These are phyloP conservation scores for Eilema caniola DNA, from an alignment of 2,888 invertebrate species.

Conservation along the genomic window DNA sequence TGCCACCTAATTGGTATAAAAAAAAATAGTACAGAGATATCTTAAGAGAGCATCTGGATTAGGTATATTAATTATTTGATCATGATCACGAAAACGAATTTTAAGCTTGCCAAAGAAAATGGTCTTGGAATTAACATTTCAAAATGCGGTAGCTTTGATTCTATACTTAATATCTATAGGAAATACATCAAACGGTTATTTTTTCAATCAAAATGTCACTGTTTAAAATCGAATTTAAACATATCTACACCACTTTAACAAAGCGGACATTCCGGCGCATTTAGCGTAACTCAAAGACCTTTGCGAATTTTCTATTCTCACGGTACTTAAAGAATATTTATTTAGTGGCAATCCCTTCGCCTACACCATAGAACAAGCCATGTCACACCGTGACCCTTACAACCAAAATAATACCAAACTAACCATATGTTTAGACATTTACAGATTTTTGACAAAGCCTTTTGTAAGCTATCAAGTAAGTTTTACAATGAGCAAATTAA, in stretches of 20 bases:
- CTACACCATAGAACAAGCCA: slow-evolving; percentile 64
- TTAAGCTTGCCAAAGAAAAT: too few species aligned
- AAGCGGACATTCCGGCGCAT: slow-evolving; percentile 46
- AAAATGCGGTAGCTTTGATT: neutral
- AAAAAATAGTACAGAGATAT: too few species aligned
- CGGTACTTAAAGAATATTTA: slow-evolving; percentile 64
- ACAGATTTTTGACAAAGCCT: slow-evolving; percentile 56
- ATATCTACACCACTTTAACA: slow-evolving; percentile 12
- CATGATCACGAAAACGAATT: too few species aligned
- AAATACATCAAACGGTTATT: neutral
- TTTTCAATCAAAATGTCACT: neutral
- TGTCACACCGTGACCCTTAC: slow-evolving; percentile 69
- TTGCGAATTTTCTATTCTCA: slow-evolving; percentile 55
- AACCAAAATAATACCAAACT: slow-evolving; percentile 65
- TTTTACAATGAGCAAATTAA: neutral
- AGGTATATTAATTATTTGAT: too few species aligned
- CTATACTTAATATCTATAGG: too few species aligned
- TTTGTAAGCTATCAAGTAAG: slow-evolving; percentile 48
- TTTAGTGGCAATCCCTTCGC: slow-evolving; percentile 64
- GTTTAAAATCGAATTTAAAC: slow-evolving; percentile 5
- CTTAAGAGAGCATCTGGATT: too few species aligned
- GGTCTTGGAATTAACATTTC: too few species aligned
- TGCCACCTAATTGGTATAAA: too few species aligned
- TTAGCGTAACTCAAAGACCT: slow-evolving; percentile 43
- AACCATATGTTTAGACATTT: slow-evolving; percentile 72